Evolutionary conservation across 2,797 vertebrate genomes (phyloP).

Genomic region (Rhinoraja longicauda): DNA sequence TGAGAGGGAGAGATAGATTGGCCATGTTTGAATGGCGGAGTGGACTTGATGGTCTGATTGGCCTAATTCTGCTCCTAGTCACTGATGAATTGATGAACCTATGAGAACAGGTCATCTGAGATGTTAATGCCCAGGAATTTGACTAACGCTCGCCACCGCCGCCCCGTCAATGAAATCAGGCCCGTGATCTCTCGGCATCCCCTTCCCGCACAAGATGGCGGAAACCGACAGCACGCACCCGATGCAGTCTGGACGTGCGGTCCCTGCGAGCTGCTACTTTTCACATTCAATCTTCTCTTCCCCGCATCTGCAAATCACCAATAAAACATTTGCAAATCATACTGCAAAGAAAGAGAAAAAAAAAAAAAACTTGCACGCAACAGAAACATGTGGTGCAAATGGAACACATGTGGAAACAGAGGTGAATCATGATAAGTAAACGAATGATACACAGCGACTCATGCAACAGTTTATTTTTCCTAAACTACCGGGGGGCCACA

Average conservation of each 20-base stretch:
- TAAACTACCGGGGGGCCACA: background rate
- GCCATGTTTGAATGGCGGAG: too few relatives aligned
- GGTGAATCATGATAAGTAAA: conserved; percentile 32
- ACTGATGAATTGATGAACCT: too few relatives aligned
- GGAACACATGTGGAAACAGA: background rate
- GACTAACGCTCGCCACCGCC: too few relatives aligned
- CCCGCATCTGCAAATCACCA: background rate
- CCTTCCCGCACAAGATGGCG: too few relatives aligned
- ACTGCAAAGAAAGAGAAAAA: background rate
- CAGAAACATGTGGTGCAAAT: conserved; percentile 30
- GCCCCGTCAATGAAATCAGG: too few relatives aligned
- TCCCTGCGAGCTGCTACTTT: background rate
- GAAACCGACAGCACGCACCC: background rate
- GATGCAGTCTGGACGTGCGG: background rate
- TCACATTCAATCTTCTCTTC: background rate
- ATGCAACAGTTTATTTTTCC: conserved; percentile 20
- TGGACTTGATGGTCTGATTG: too few relatives aligned
- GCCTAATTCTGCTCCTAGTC: too few relatives aligned
- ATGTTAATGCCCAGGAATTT: too few relatives aligned
- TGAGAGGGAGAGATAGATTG: too few relatives aligned
- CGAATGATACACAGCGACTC: background rate
- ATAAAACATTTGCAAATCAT: conserved; percentile 30
- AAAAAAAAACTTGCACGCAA: conserved; percentile 1
- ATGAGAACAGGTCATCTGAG: too few relatives aligned
- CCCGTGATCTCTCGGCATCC: too few relatives aligned